phyloP scores from a whole-genome alignment of 2,888 invertebrate species.

The Dinocampus coccinellae region DNA sequence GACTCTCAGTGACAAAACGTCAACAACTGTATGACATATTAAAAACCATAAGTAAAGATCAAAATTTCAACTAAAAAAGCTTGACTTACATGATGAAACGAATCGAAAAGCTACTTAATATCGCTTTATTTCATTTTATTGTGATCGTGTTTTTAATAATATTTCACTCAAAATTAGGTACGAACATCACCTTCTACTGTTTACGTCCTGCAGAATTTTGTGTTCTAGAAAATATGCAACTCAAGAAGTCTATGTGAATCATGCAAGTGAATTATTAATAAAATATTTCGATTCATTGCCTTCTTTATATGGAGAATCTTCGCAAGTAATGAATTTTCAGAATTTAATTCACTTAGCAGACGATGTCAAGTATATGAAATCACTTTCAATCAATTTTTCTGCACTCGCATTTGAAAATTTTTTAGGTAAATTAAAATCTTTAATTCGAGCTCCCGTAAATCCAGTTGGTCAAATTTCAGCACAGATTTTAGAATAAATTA shows the following conservation, averaged over 20 bases:
- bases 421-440: slow-evolving; percentile 19
- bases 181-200: no score
- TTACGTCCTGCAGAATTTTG: no score
- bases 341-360: slow-evolving; percentile 40
- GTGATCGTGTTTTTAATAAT: neutral
- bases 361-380: slow-evolving; percentile 32
- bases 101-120: neutral
- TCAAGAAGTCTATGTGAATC: no score
- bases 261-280: no score
- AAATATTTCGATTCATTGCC: neutral
- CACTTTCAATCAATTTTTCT: slow-evolving; percentile 7
- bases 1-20: neutral
- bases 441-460: slow-evolving; percentile 22
- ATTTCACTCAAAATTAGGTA: no score
- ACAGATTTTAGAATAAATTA: no score
- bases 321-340: slow-evolving; percentile 29
- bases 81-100: neutral
- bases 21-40: neutral
- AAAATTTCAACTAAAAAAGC: neutral
- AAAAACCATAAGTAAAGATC: no score
- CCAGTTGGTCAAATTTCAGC: slow-evolving; percentile 21
- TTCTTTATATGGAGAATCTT: neutral
- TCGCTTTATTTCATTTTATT: neutral
- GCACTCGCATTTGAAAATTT: slow-evolving; percentile 32
- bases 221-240: no score